Evolutionary conservation across 2,888 invertebrate species (phyloP), one percentile per base, ranked within the genome.

Genomic region (Dasypogon diadema): DNA sequence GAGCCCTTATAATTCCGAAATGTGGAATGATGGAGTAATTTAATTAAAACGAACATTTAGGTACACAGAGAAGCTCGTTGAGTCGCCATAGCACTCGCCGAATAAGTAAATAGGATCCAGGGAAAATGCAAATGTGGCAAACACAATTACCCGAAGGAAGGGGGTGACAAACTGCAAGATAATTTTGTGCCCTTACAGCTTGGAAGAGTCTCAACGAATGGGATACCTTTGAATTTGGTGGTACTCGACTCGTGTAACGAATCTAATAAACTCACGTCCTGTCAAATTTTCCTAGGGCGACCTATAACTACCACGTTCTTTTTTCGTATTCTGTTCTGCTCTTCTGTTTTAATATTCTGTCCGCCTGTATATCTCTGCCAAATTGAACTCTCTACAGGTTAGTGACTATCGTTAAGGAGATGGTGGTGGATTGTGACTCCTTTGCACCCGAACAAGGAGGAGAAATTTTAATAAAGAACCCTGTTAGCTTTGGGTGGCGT

Each of bases 211-310:
- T 5, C 12, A 65, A 65, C 46, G 46, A 42, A 34, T 24, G n/a
- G 65, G n/a, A n/a, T 12, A 46, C 12, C 22, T 46, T 65, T 48
- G 1, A 21, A 8, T 21, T 5, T 6, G 18, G 46, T n/a, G 22
- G 46, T 24, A 42, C 73, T 74, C 5, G 10, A 73, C 24, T 73
- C 58, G 22, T 24, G 37, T 56, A 73, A 74, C 73, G 42, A 74
- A 74, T 42, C 55, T 56, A 73, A 73, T 73, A 73, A 73, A 73
- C 37, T 56, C 37, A 55, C 55, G 56, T 73, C 22, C 21, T 51
- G 48, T 22, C 65, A 65, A 63, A 63, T 37, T 37, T 18, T 22
- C 24, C 65, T 14, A n/a, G 42, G 46, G 24, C 65, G 1, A 65
- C 42, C 12, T 42, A 12, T 42, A 65, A 65, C 12, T 65, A 24